Conservation (phyloP, 2,888 invertebrate genomes). For the Altica lythri region DNA sequence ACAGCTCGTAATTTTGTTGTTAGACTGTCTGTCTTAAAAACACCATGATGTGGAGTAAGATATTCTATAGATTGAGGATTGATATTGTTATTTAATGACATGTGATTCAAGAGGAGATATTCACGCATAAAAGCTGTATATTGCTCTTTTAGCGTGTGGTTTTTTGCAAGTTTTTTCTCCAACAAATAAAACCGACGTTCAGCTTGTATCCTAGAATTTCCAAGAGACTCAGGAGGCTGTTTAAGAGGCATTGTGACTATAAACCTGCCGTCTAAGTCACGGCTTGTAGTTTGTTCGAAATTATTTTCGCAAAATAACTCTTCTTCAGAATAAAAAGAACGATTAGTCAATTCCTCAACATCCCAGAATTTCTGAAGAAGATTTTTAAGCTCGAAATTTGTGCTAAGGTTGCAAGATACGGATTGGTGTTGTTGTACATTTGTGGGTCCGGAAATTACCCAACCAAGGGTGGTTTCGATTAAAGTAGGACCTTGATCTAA, state of each 20-base stretch:
- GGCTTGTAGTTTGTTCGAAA: conserved; percentile 1
- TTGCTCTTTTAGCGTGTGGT: not conserved
- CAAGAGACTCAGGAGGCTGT: conserved; percentile 8
- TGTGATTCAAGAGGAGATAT: no score
- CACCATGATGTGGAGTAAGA: not conserved
- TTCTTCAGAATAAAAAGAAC: not conserved
- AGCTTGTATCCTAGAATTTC: not conserved
- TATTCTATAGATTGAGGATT: no score
- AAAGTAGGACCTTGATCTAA: not conserved
- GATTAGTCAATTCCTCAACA: not conserved
- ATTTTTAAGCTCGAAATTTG: not conserved
- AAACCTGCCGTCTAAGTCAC: conserved; percentile 9
- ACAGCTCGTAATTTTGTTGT: not conserved
- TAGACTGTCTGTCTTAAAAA: not conserved
- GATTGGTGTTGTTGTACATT: not conserved
- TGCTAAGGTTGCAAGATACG: not conserved
- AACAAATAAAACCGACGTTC: not conserved
- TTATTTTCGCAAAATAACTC: conserved; percentile 3
- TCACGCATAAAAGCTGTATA: not conserved
- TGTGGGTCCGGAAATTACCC: not conserved
- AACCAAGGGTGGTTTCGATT: not conserved
- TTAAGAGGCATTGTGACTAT: conserved; percentile 13
- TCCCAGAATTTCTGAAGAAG: conserved; percentile 8
- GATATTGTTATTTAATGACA: no score
- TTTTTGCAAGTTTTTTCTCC: not conserved